phyloP scores from a whole-genome alignment of 1,140 invertebrate species.

The Andrena cerasifolii region DNA sequence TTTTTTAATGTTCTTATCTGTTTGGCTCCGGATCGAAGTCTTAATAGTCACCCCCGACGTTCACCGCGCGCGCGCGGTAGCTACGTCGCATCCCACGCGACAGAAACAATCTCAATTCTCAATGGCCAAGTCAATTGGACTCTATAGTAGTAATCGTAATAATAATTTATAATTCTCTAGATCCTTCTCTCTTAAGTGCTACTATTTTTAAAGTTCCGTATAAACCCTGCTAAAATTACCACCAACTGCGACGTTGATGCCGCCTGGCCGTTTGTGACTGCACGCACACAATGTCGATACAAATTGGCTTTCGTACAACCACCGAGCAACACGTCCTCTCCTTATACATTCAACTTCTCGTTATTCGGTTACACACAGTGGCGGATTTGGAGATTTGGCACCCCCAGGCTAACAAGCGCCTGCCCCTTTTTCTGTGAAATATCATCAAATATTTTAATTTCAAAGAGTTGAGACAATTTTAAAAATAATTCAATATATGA shows the following conservation, averaged over 20 bases:
- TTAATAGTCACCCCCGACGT: not conserved
- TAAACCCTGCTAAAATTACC: slow-evolving; percentile 70
- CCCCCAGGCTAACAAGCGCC: no score
- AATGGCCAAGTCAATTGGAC: slow-evolving; percentile 71
- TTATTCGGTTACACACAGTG: not conserved
- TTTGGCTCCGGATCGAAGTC: not conserved
- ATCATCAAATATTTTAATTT: no score
- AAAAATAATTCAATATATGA: no score
- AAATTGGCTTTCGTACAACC: no score
- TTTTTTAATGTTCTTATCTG: no score
- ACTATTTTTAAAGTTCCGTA: slow-evolving; percentile 58
- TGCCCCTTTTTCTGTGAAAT: no score
- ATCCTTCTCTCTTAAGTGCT: slow-evolving; percentile 48
- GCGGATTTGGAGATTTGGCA: no score
- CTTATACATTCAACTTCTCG: not conserved
- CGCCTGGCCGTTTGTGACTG: slow-evolving; percentile 3
- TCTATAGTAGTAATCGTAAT: slow-evolving; percentile 56
- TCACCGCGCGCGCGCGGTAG: slow-evolving; percentile 38
- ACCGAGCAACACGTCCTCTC: no score
- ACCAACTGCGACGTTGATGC: not conserved
- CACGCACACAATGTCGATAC: no score
- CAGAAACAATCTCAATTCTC: slow-evolving; percentile 73
- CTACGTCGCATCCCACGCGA: slow-evolving; percentile 61
- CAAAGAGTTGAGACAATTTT: no score
- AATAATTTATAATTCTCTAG: slow-evolving; percentile 51